Base-by-base conservation (phyloP, 2,888 invertebrate genomes). In the Rapana venosa region DNA sequence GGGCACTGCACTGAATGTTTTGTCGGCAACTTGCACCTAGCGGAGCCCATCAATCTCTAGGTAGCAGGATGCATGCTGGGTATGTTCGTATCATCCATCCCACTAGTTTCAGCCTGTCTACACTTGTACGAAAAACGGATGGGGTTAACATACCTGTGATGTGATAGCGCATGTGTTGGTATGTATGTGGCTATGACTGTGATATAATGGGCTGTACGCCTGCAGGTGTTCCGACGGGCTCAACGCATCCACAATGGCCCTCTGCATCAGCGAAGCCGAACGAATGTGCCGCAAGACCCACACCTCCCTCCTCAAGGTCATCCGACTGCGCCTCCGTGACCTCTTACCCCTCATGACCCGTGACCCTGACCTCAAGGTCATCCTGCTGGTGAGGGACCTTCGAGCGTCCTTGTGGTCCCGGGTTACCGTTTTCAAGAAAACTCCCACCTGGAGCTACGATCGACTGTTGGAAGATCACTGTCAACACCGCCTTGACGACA, bases 321-420 rank as follows among this genome's bases (percentile, higher is more conserved):
- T 88, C 35, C 35, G 88, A 56, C 15, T 30, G 1, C 35, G 35
- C 8, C 35, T 88, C 56, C 66, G 61, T 36, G 66, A 81, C 83
- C 61, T 88, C 17, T 61, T 35, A 32, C 88, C 81, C 30, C 79
- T 88, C 15, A 1, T 88, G 66, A n/a, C 36, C n/a, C 8, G 1
- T 20, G 2, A 88, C 88, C 88, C 83, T 6, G 88, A 88, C 26
- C 66, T 88, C 30, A 17, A 36, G 1, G 17, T 88, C 32, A 32
- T 88, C 20, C 22, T 83, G 61, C 66, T 88, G 36, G 83, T 83
- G 13, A 56, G 88, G 20, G 88, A 88, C 36, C 88, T 83, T 0
- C 61, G 88, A 20, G 88, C 88, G 20, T 66, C 61, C 20, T 0
- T 88, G 61, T 88, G 88, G 88, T 88, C 88, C n/a, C 35, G 83